phyloP scores from a whole-genome alignment of 2,888 invertebrate species.

The Smittia aterrima region DNA sequence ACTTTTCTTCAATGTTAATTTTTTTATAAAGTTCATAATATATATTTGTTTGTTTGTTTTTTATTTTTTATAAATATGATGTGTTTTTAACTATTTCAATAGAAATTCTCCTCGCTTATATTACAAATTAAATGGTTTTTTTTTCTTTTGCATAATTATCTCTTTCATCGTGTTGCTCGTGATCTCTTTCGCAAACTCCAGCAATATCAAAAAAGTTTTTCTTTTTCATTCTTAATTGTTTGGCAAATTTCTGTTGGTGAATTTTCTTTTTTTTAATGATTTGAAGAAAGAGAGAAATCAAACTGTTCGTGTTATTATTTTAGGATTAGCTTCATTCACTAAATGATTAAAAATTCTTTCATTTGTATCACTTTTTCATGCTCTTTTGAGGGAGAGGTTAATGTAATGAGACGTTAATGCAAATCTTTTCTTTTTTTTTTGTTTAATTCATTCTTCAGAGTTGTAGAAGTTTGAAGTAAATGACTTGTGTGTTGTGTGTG shows the following conservation, averaged over 20 bases:
- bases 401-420: neutral
- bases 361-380: slow-evolving; percentile 14
- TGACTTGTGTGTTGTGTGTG: neutral
- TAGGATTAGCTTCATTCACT: neutral
- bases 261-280: neutral
- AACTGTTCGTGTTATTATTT: neutral
- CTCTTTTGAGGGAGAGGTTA: neutral
- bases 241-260: slow-evolving; percentile 29
- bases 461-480: neutral
- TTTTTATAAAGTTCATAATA: slow-evolving; percentile 44
- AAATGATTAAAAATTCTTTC: slow-evolving; percentile 9
- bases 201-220: slow-evolving; percentile 26
- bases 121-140: slow-evolving; percentile 31
- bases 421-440: neutral
- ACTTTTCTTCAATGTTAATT: slow-evolving; percentile 42
- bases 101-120: slow-evolving; percentile 36
- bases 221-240: slow-evolving; percentile 4
- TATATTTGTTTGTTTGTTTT: slow-evolving; percentile 43
- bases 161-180: neutral
- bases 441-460: neutral
- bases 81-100: slow-evolving; percentile 42
- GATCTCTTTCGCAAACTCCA: neutral
- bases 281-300: neutral
- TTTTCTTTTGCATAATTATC: slow-evolving; percentile 20
- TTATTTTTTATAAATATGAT: slow-evolving; percentile 43